Conservation (phyloP, 2,888 invertebrate species). For the Drosophila rellima region DNA sequence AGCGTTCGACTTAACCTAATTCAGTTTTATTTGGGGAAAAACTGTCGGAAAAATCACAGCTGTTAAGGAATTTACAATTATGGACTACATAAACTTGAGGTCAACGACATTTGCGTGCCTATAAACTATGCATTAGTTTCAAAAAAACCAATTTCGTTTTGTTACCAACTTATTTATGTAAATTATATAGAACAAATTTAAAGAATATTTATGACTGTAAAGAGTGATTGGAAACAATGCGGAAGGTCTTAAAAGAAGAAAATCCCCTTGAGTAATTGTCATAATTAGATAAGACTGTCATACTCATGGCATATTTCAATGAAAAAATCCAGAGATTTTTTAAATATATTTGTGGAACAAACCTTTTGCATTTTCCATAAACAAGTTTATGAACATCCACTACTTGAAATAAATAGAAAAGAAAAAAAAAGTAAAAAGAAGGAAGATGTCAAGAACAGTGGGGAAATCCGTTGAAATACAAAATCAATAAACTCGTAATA, state of each 20-base stretch:
- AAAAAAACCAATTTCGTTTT: not conserved
- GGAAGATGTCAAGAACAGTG: constrained; percentile 10
- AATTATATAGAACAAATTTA: not conserved
- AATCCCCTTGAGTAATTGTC: not conserved
- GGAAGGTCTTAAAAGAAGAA: not conserved
- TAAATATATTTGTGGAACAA: not conserved
- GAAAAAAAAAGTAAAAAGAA: not conserved
- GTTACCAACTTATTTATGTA: constrained; percentile 1
- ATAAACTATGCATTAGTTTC: not conserved
- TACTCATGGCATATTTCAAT: not conserved
- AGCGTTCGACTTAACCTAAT: not conserved
- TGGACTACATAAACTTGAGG: not conserved
- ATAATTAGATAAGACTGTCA: not conserved
- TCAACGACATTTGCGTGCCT: constrained; percentile 4
- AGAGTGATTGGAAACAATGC: not conserved
- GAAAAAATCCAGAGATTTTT: not conserved
- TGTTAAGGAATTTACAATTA: constrained; percentile 18
- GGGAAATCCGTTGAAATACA: constrained; percentile 32
- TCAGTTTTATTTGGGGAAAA: not conserved
- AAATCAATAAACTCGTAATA: constrained; percentile 50
- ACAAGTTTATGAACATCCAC: not conserved
- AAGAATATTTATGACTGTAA: not conserved
- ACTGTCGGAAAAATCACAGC: constrained; percentile 9
- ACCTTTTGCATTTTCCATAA: not conserved
- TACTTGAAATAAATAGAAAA: not conserved